Evolutionary conservation across 64 coral and sea anemone species (phyloP).

Genomic region (Stichodactyla helianthus): DNA sequence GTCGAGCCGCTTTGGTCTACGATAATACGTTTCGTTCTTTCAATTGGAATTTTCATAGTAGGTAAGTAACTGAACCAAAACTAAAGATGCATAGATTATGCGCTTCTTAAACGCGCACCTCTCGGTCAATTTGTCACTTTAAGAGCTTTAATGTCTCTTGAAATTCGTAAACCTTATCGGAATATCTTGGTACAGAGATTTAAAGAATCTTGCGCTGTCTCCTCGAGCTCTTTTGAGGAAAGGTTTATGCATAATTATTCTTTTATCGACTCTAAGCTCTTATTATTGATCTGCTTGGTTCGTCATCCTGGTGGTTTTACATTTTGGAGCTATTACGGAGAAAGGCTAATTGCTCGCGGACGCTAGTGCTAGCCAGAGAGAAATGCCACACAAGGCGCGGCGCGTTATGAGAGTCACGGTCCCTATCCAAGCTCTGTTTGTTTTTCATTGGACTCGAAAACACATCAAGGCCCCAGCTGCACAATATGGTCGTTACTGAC

Average conservation of each 20-base stretch:
- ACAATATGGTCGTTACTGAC: neutral
- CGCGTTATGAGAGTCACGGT: neutral
- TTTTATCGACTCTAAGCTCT: constrained; percentile 5
- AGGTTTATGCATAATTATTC: neutral
- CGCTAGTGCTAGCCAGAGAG: neutral
- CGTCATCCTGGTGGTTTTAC: neutral
- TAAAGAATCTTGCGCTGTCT: neutral
- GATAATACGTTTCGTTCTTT: constrained; percentile 32
- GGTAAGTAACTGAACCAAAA: constrained; percentile 12
- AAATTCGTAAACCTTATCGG: neutral
- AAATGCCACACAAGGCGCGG: neutral
- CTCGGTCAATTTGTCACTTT: neutral
- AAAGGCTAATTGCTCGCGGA: too few relatives aligned
- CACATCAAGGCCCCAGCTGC: neutral
- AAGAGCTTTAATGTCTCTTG: neutral
- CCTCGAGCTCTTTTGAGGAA: neutral
- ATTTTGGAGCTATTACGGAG: neutral
- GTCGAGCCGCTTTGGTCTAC: constrained; percentile 43
- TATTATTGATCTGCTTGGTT: neutral
- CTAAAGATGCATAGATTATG: too few relatives aligned
- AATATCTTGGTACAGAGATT: neutral
- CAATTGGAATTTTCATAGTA: constrained; percentile 26
- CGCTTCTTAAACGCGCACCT: neutral
- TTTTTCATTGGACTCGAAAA: neutral
- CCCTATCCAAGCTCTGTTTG: neutral